Base-by-base conservation (phyloP, 2,113 vertebrate species). In the Daboia siamensis region DNA sequence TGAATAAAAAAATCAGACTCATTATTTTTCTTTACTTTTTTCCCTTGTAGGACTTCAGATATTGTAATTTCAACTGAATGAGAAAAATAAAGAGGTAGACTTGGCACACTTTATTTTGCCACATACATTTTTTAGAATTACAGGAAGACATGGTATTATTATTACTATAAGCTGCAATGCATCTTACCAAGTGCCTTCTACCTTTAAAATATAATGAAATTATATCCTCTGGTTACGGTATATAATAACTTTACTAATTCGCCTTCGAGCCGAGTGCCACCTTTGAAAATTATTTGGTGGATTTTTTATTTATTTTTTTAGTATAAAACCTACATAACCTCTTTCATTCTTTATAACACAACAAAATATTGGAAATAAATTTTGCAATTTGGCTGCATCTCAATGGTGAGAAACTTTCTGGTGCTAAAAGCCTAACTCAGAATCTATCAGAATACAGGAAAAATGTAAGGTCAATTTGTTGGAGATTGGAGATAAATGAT, bases 161-260 rank as follows among this genome's bases (percentile, higher is more conserved):
- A 90, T 90, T 86, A 56, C 21, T 61, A 15, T 21, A 61, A 51
- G 21, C 23, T 90, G n/a, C 46, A 90, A 56, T 61, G 86, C 86
- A 80, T 64, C 12, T 86, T 90, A 86, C 26, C 52, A 64, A 90
- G 46, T 86, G 46, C 74, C 56, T 44, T 61, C 46, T 51, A n/a
- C 48, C 52, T 64, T 84, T 90, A 61, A 90, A 88, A 90, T 86
- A 33, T 90, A 46, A 90, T 90, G 26, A 90, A 90, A 89, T 90
- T 90, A 61, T 57, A 52, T 56, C 39, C 59, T 90, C 74, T 90
- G 88, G 88, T 90, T 88, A 90, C 24, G 52, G 26, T 80, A 90
- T n/a, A 23, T n/a, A 86, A 39, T 90, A 59, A 57, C 21, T 86
- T 88, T 55, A 85, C 44, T 85, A 86, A 54, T 56, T 61, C 55